Conservation (phyloP, 2,113 vertebrate genomes). For the Tretioscincus oriximinensis region DNA sequence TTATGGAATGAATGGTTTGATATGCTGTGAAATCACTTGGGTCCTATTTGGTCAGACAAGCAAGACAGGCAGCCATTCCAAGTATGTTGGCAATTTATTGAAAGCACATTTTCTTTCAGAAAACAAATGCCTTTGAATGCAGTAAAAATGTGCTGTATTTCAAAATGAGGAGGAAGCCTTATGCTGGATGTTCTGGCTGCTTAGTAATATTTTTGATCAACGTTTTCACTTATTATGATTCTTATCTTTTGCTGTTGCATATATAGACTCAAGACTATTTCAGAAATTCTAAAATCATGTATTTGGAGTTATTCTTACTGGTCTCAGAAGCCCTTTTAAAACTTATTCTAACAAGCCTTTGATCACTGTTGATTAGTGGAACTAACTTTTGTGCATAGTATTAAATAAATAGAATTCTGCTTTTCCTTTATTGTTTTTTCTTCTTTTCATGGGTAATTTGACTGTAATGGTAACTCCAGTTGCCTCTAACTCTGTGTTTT, state of each 20-base stretch:
- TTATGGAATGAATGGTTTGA: no score
- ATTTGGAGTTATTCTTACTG: not conserved
- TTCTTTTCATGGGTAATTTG: not conserved
- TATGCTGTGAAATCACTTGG: no score
- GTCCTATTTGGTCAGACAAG: no score
- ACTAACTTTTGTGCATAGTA: not conserved
- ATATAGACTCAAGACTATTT: not conserved
- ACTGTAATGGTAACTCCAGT: not conserved
- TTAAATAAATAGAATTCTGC: not conserved
- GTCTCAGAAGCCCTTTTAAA: not conserved
- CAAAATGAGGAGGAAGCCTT: not conserved
- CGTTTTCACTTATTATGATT: not conserved
- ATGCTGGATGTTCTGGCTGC: not conserved
- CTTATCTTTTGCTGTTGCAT: constrained; percentile 1
- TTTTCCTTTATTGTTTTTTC: not conserved
- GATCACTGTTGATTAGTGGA: not conserved
- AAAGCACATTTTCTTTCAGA: not conserved
- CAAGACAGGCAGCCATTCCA: not conserved
- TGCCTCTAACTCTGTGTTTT: not conserved
- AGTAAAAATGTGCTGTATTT: not conserved
- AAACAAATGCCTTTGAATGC: constrained; percentile 1
- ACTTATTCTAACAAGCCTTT: not conserved
- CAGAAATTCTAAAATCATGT: not conserved
- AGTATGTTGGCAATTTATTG: not conserved
- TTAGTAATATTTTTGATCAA: constrained; percentile 17